Evolutionary conservation across 1,140 invertebrate species (phyloP).

Genomic region (Littorina saxatilis): DNA sequence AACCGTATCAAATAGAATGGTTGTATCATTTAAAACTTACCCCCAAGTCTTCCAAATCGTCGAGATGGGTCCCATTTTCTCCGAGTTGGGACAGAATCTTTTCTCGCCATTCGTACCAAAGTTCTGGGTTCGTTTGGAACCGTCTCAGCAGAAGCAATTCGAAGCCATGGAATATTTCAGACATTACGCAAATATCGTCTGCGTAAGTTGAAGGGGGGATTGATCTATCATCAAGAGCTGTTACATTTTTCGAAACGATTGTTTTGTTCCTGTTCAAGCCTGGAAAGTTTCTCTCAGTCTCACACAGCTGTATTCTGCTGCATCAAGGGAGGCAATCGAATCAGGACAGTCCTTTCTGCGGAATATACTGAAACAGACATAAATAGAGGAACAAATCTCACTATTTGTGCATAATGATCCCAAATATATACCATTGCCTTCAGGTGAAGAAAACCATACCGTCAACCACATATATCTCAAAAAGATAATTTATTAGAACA

Average conservation of each 20-base stretch:
- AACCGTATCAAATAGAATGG: too few relatives aligned
- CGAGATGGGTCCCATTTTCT: slow-evolving; percentile 42
- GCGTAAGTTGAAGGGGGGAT: neutral
- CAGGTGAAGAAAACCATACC: too few relatives aligned
- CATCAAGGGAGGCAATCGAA: too few relatives aligned
- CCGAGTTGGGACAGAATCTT: slow-evolving; percentile 53
- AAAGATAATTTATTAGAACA: too few relatives aligned
- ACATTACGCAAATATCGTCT: slow-evolving; percentile 39
- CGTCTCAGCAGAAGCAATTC: slow-evolving; percentile 69
- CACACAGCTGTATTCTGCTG: neutral
- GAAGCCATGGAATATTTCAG: slow-evolving; percentile 68
- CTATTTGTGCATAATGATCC: too few relatives aligned
- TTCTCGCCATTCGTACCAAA: slow-evolving; percentile 67
- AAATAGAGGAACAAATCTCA: too few relatives aligned
- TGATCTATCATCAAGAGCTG: neutral
- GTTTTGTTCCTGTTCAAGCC: neutral
- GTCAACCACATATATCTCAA: too few relatives aligned
- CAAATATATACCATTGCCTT: too few relatives aligned
- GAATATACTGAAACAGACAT: too few relatives aligned
- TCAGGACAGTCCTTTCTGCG: too few relatives aligned
- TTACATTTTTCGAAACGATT: slow-evolving; percentile 27
- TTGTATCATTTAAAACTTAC: slow-evolving; percentile 35
- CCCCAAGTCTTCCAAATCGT: slow-evolving; percentile 44
- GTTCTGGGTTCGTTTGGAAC: slow-evolving; percentile 61
- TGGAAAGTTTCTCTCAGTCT: neutral